Evolutionary conservation across 2,888 invertebrate species (phyloP).

Genomic region (Tetragonisca angustula): DNA sequence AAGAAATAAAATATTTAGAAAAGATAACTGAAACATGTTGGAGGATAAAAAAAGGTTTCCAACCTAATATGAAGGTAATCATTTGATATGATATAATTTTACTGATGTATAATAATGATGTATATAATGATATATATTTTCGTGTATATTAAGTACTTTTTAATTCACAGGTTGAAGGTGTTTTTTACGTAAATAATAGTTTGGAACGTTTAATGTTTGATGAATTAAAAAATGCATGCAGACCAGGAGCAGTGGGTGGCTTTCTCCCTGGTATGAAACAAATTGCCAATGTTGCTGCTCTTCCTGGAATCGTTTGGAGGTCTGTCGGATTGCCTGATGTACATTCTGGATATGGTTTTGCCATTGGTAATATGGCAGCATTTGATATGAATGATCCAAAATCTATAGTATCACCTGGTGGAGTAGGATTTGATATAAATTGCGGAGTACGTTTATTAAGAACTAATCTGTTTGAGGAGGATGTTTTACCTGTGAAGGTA

Average conservation of each 20-base stretch:
- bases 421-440: conserved; percentile 99
- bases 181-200: conserved; percentile 97
- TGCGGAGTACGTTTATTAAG: conserved; percentile 98
- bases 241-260: conserved; percentile 96
- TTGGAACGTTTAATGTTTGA: conserved; percentile 99
- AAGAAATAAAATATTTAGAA: conserved; percentile 96
- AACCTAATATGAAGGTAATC: conserved; percentile 98
- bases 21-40: conserved; percentile 93
- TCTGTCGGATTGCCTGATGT: conserved; percentile 98
- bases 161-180: conserved; percentile 92
- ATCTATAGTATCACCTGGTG: conserved; percentile 98
- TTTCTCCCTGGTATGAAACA: conserved; percentile 99
- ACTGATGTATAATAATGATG: no score
- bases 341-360: conserved; percentile 99
- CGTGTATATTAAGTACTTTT: neutral
- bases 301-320: conserved; percentile 97
- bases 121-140: neutral
- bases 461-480: conserved; percentile 97
- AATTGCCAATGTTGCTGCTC: conserved; percentile 99
- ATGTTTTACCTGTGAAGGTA: conserved; percentile 95
- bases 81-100: conserved; percentile 33
- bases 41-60: conserved; percentile 99
- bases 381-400: conserved; percentile 97
- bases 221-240: conserved; percentile 95
- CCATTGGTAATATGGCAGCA: conserved; percentile 99